A percentile compares a stretch with the other conserved stretches of the same genome.
Conservation (phyloP, 2,113 vertebrate species). For the Trinectes maculatus region DNA sequence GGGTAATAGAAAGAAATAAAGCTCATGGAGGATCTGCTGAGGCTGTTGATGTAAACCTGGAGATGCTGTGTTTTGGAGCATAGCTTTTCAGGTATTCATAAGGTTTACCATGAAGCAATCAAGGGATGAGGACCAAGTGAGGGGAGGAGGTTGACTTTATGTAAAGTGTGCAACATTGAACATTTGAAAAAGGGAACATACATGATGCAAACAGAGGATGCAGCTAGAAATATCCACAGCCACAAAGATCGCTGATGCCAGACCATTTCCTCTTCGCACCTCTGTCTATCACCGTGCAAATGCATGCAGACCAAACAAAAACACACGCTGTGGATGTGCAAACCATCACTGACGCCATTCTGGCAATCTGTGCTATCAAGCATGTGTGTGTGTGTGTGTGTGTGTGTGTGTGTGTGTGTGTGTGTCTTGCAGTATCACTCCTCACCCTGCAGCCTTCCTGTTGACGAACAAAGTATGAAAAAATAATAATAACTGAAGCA, state of each 20-base stretch:
- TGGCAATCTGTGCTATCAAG: not conserved
- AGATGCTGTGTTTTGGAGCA: no score
- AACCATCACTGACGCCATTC: not conserved
- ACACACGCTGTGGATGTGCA: not conserved
- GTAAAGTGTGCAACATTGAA: slow-evolving; percentile 10
- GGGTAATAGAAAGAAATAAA: no score
- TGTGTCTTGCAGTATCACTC: slow-evolving; percentile 52
- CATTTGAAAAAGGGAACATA: slow-evolving; percentile 22
- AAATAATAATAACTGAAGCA: slow-evolving; percentile 32
- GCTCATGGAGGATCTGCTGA: no score
- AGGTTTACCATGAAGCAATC: no score
- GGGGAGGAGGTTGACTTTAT: slow-evolving; percentile 21
- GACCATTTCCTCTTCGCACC: not conserved
- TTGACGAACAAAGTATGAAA: slow-evolving; percentile 45
- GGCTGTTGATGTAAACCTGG: no score
- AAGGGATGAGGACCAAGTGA: not conserved
- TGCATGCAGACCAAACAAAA: not conserved
- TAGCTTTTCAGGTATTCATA: no score
- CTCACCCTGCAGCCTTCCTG: slow-evolving; percentile 44
- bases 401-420: slow-evolving; percentile 18
- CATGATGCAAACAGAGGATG: slow-evolving; percentile 14
- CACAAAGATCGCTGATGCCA: no score
- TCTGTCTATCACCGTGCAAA: slow-evolving; percentile 27
- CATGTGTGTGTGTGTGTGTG: not conserved
- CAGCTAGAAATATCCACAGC: not conserved